A percentile compares a stretch with the other conserved stretches of the same genome.
Evolutionary conservation across 2,888 invertebrate genomes (phyloP).

Genomic region (Mongoloraphidia duomilia): DNA sequence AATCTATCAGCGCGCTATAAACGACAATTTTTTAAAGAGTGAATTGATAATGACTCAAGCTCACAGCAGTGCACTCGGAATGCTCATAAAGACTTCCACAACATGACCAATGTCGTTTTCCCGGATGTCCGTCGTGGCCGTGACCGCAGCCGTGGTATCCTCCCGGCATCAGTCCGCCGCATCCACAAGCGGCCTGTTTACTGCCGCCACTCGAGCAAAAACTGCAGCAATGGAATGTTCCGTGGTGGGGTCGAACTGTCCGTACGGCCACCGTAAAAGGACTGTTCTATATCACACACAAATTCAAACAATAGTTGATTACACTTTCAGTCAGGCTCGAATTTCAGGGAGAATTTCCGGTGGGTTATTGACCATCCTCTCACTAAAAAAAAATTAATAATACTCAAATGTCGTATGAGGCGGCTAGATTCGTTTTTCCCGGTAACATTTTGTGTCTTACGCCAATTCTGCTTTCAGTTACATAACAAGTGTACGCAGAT

Average conservation of each 20-base stretch:
- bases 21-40: constrained; percentile 28
- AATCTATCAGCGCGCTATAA: neutral
- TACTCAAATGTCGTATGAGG: too few species aligned
- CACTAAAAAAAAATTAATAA: too few species aligned
- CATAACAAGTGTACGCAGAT: too few species aligned
- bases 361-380: too few species aligned
- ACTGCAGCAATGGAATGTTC: constrained; percentile 65
- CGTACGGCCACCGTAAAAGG: constrained; percentile 51
- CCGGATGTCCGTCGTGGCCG: constrained; percentile 68
- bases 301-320: neutral
- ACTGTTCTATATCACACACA: constrained; percentile 38
- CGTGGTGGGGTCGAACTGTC: constrained; percentile 48
- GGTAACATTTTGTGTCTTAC: too few species aligned
- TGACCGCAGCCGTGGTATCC: constrained; percentile 65
- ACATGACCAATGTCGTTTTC: constrained; percentile 70
- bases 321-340: constrained; percentile 1
- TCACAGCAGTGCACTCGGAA: constrained; percentile 41
- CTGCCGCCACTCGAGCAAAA: constrained; percentile 69
- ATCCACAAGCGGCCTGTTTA: constrained; percentile 52
- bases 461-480: too few species aligned
- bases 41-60: constrained; percentile 36
- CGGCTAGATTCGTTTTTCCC: too few species aligned
- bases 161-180: constrained; percentile 61
- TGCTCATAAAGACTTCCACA: constrained; percentile 51
- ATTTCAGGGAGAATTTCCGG: too few species aligned